A percentile compares a stretch with the other conserved stretches of the same genome.
Conservation (phyloP, 2,888 invertebrate species). For the Agrotis clavis region DNA sequence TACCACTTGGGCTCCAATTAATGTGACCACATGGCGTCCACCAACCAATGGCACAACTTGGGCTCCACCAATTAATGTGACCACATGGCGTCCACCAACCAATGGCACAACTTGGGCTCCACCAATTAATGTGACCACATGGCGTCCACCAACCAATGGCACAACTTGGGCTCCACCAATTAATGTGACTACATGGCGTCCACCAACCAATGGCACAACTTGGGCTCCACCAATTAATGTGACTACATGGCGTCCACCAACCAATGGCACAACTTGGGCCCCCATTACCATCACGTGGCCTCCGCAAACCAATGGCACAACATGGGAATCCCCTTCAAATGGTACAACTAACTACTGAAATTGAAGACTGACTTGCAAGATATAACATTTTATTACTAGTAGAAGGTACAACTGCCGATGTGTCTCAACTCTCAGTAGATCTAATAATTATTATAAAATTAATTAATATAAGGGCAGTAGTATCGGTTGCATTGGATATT, state of each 20-base stretch:
- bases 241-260: not conserved
- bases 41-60: not conserved
- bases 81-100: not conserved
- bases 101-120: not conserved
- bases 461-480: not conserved
- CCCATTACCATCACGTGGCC: not conserved
- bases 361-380: not conserved
- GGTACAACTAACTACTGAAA: conserved; percentile 8
- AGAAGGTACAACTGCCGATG: no score
- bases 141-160: not conserved
- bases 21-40: no score
- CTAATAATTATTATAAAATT: not conserved
- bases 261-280: not conserved
- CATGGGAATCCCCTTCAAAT: not conserved
- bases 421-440: not conserved
- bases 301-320: not conserved
- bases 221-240: not conserved
- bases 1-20: not conserved
- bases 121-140: not conserved
- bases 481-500: not conserved
- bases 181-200: not conserved
- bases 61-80: not conserved
- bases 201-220: not conserved
- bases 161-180: not conserved
- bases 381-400: not conserved